phyloP scores from a whole-genome alignment of 2,113 vertebrate genomes.

The Perca fluviatilis region DNA sequence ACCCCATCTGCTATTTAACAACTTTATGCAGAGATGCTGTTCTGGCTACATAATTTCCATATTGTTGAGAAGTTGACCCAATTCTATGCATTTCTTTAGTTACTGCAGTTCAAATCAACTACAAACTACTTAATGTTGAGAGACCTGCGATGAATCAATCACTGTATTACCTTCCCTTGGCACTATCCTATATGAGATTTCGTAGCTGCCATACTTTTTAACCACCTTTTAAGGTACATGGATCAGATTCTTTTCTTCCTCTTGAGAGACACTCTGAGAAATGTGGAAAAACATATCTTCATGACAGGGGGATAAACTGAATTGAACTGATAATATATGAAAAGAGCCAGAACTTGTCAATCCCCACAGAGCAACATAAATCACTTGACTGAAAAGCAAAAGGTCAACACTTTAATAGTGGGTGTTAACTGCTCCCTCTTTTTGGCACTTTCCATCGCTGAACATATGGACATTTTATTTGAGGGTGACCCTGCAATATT shows the following conservation, averaged over 20 bases:
- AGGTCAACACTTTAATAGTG: conserved; percentile 40
- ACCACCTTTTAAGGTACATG: conserved; percentile 7
- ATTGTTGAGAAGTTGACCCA: conserved; percentile 40
- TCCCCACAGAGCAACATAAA: conserved; percentile 41
- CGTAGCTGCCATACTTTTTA: background rate
- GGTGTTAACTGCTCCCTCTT: conserved; percentile 39
- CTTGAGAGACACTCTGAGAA: conserved; percentile 1
- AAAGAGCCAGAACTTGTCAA: conserved; percentile 30
- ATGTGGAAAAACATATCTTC: conserved; percentile 9
- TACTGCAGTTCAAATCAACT: conserved; percentile 28
- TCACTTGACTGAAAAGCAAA: conserved; percentile 25
- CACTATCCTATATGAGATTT: background rate
- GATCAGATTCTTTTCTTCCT: background rate
- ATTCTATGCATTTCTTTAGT: conserved; percentile 26
- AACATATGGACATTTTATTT: conserved; percentile 58
- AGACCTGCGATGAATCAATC: conserved; percentile 36
- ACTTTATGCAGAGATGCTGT: conserved; percentile 18
- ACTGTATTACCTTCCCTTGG: conserved; percentile 18
- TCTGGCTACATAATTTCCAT: conserved; percentile 18
- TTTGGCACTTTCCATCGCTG: conserved; percentile 24
- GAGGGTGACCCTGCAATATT: conserved; percentile 15
- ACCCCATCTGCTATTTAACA: conserved; percentile 22
- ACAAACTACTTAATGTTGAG: conserved; percentile 6
- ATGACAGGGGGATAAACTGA: conserved; percentile 19
- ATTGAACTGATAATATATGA: conserved; percentile 52